A percentile compares a stretch with the other conserved stretches of the same genome.
Conservation (phyloP, 2,888 invertebrate genomes). For the Meteorus cinctellus region DNA sequence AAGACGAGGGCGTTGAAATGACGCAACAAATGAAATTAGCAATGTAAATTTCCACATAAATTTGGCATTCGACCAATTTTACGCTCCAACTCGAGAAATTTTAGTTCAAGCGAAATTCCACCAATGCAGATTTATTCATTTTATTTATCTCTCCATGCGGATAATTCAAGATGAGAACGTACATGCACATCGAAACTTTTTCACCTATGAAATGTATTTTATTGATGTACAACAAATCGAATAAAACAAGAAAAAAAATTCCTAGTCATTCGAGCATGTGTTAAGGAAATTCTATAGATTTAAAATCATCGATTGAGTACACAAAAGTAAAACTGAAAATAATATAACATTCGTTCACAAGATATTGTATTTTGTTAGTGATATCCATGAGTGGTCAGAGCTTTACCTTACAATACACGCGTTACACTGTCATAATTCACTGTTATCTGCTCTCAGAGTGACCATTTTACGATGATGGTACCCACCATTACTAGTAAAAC, state of each 20-base stretch:
- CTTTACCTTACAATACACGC: slow-evolving; percentile 26
- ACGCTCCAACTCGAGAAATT: slow-evolving; percentile 36
- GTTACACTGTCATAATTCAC: slow-evolving; percentile 52
- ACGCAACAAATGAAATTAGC: slow-evolving; percentile 30
- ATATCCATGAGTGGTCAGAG: slow-evolving; percentile 17
- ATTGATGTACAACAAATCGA: neutral
- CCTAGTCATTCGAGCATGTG: neutral
- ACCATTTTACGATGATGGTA: slow-evolving; percentile 59
- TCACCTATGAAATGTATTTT: neutral
- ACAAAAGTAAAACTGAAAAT: neutral
- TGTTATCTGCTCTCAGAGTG: slow-evolving; percentile 52
- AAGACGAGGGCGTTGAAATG: slow-evolving; percentile 27
- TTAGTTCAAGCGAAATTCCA: slow-evolving; percentile 27
- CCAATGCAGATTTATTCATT: slow-evolving; percentile 5
- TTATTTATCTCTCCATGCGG: slow-evolving; percentile 12
- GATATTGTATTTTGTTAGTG: slow-evolving; percentile 33
- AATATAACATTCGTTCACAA: neutral
- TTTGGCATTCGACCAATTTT: slow-evolving; percentile 36
- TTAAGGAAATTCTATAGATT: neutral
- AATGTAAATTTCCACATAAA: slow-evolving; percentile 38
- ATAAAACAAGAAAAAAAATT: neutral
- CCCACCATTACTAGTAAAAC: slow-evolving; percentile 32
- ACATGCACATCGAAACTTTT: slow-evolving; percentile 29
- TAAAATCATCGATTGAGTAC: neutral
- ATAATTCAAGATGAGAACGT: slow-evolving; percentile 30